A percentile compares a stretch with the other conserved stretches of the same genome.
These are phyloP conservation scores for Acanthurus lineatus DNA, from an alignment of 2,797 vertebrate species.

Conservation along the genomic window DNA sequence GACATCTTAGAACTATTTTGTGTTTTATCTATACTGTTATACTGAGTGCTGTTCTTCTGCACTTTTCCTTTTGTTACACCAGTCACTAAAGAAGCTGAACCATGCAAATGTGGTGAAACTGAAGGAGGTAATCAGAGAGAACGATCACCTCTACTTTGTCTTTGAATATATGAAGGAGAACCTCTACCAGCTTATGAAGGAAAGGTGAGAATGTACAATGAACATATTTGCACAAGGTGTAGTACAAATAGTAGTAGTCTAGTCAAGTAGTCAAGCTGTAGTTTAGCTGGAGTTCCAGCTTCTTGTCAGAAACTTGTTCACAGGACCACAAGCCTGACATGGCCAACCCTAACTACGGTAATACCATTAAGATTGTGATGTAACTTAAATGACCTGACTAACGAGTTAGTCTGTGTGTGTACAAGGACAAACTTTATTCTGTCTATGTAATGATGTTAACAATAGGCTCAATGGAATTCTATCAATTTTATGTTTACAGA, in stretches of 20 bases:
- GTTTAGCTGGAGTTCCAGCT: neutral
- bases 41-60: neutral
- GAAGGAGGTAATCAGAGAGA: constrained; percentile 98
- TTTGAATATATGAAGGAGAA: constrained; percentile 99
- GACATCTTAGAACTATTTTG: neutral
- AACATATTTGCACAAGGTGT: constrained; percentile 1
- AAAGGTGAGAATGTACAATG: constrained; percentile 87
- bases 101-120: constrained; percentile 98
- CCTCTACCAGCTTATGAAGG: constrained; percentile 99
- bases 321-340: neutral
- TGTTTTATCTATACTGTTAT: neutral
- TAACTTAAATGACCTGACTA: neutral
- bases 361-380: neutral
- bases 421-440: constrained; percentile 3
- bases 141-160: constrained; percentile 98
- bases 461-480: constrained; percentile 55
- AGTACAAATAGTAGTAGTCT: neutral
- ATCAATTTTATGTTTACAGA: constrained; percentile 90
- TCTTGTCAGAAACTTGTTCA: neutral
- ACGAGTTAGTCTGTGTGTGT: neutral
- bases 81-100: constrained; percentile 99
- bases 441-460: constrained; percentile 2
- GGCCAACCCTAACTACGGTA: neutral
- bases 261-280: neutral
- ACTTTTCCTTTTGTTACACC: constrained; percentile 10